Evolutionary conservation across 2,797 vertebrate genomes (phyloP).

Genomic region (Etheostoma perlongum): DNA sequence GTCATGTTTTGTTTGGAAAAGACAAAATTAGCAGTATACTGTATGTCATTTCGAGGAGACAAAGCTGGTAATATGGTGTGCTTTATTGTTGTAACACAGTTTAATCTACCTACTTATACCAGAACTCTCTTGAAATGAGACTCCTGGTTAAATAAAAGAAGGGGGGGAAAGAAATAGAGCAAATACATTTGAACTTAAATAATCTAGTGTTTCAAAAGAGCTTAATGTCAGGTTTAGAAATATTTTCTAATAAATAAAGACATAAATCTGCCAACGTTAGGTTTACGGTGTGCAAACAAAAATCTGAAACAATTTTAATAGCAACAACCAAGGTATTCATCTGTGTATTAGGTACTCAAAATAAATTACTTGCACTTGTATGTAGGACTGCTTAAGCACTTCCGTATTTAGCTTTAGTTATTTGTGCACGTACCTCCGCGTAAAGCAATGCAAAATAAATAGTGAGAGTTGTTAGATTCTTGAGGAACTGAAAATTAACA

Average conservation of each 20-base stretch:
- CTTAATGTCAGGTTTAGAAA: constrained; percentile 1
- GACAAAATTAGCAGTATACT: not conserved
- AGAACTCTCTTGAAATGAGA: not conserved
- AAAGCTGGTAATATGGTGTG: not conserved
- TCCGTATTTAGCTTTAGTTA: constrained; percentile 55
- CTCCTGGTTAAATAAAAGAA: not conserved
- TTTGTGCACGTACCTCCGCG: constrained; percentile 34
- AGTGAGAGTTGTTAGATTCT: constrained; percentile 37
- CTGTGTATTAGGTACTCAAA: constrained; percentile 37
- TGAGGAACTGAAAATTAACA: constrained; percentile 55
- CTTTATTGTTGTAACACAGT: not conserved
- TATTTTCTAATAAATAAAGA: constrained; percentile 12
- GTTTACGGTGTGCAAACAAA: constrained; percentile 26
- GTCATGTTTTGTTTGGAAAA: not conserved
- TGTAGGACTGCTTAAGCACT: constrained; percentile 37
- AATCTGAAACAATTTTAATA: constrained; percentile 31
- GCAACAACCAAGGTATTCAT: constrained; percentile 32
- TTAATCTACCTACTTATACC: not conserved
- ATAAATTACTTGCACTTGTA: constrained; percentile 47
- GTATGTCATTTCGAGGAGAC: not conserved
- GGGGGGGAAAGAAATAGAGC: not conserved
- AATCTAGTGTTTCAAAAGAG: constrained; percentile 1
- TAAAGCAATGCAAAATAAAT: constrained; percentile 51
- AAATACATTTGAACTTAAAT: not conserved
- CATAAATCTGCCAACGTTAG: constrained; percentile 25